Conservation (phyloP, 1,140 invertebrate genomes). For the Ctenoplectra terminalis region DNA sequence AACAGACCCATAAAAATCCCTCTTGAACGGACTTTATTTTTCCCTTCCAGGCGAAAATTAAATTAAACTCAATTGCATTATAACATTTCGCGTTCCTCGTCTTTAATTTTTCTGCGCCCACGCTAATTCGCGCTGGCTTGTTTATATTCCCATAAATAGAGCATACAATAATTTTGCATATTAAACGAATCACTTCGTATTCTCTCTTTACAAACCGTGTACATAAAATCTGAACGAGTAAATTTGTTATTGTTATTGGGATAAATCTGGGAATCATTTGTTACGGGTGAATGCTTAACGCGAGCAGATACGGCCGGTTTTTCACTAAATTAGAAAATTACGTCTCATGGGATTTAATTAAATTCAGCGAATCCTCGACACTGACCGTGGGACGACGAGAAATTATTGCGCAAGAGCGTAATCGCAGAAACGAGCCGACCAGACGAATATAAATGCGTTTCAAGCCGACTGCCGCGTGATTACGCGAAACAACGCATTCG, state of each 20-base stretch:
- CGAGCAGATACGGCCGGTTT: conserved; percentile 8
- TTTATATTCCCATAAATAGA: neutral
- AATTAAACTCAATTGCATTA: conserved; percentile 5
- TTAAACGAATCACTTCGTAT: neutral
- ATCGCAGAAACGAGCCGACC: conserved; percentile 34
- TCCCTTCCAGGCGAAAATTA: neutral
- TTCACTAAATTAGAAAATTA: conserved; percentile 50
- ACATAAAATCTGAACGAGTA: too few species aligned
- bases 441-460: conserved; percentile 37
- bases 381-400: conserved; percentile 15
- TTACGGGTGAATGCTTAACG: neutral
- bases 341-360: conserved; percentile 35
- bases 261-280: neutral
- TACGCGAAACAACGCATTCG: conserved; percentile 27
- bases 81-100: neutral
- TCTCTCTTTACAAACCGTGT: neutral
- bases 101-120: neutral
- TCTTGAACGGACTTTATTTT: neutral
- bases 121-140: neutral
- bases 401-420: conserved; percentile 29
- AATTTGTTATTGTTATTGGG: conserved; percentile 1
- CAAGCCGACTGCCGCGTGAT: conserved; percentile 16
- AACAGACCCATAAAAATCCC: neutral
- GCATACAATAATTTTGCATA: neutral
- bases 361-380: conserved; percentile 23